A percentile compares a stretch with the other conserved stretches of the same genome.
Evolutionary conservation across 2,113 vertebrate species (phyloP).

Genomic region (Malurus melanocephalus): DNA sequence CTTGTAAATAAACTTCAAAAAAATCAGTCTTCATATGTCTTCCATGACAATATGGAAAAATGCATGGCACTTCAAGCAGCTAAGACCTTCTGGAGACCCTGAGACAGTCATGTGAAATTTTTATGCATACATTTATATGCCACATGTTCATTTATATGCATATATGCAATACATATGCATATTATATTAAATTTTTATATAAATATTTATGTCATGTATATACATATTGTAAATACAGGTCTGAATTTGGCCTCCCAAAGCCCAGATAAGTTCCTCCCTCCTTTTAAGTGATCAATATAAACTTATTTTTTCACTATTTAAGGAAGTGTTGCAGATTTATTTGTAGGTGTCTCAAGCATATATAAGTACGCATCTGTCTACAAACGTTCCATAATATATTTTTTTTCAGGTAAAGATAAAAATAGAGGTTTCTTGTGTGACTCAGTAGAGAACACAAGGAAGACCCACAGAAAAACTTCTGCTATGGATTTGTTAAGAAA

Average conservation of each 20-base stretch:
- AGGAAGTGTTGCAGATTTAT: background rate
- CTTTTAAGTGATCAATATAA: background rate
- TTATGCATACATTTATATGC: background rate
- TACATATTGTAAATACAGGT: background rate
- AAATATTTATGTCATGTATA: too few relatives aligned
- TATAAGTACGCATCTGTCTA: background rate
- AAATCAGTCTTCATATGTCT: background rate
- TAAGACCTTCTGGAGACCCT: background rate
- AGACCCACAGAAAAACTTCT: background rate
- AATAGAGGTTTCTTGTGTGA: background rate
- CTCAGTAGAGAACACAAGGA: background rate
- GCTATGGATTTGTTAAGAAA: background rate
- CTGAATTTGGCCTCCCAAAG: background rate
- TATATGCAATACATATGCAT: background rate
- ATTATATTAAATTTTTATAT: too few relatives aligned
- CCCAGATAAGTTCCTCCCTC: background rate
- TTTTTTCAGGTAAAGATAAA: background rate
- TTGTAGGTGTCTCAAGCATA: background rate
- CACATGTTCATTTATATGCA: background rate
- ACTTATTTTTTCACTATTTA: background rate
- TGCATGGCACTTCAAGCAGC: background rate
- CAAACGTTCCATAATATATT: background rate
- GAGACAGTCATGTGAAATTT: background rate
- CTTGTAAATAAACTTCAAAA: background rate
- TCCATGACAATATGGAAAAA: background rate